Percentiles rank a stretch among this genome's conserved stretches.
Evolutionary conservation across 2,797 vertebrate species (phyloP).

Genomic region (Cetoscarus ocellatus): DNA sequence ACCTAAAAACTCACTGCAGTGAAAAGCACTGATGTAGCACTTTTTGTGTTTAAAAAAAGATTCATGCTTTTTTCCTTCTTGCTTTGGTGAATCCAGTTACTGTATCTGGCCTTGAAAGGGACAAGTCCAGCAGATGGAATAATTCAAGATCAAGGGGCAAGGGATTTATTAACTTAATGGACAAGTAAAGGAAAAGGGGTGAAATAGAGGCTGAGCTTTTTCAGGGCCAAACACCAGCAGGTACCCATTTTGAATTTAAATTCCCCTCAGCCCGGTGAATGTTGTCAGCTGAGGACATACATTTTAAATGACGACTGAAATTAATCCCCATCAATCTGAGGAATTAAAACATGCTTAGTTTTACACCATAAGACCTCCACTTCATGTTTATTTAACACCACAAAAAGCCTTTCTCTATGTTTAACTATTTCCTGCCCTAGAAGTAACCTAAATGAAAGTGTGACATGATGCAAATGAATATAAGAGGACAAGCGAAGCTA

Average conservation of each 20-base stretch:
- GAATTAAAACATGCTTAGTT: conserved; percentile 3
- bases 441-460: background rate
- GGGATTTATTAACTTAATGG: conserved; percentile 9
- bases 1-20: no score
- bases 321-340: background rate
- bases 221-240: background rate
- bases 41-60: no score
- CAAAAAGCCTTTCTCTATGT: no score
- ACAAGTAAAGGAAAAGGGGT: background rate
- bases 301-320: conserved; percentile 1
- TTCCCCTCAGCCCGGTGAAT: background rate
- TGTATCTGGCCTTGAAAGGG: conserved; percentile 12
- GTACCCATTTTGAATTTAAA: background rate
- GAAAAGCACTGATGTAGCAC: no score
- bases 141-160: conserved; percentile 9
- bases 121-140: conserved; percentile 21
- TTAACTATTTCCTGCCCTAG: no score
- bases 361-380: background rate
- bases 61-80: no score
- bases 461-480: background rate
- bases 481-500: background rate
- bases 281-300: background rate
- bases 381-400: background rate
- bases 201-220: background rate
- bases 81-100: no score